Evolutionary conservation across 2,113 vertebrate genomes (phyloP).

Genomic region (Actenoides hombroni): DNA sequence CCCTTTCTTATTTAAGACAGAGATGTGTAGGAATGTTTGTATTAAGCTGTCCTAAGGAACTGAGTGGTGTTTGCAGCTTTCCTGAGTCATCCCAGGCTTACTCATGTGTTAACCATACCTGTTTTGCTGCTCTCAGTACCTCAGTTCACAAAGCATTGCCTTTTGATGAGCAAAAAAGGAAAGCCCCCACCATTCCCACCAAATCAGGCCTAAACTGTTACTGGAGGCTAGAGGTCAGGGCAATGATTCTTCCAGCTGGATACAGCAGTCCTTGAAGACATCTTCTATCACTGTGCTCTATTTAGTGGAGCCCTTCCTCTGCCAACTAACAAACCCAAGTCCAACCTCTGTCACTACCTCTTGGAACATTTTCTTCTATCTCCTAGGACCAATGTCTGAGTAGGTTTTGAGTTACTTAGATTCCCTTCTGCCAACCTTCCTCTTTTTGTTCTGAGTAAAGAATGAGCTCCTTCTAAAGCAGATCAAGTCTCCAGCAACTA

Average conservation of each 20-base stretch:
- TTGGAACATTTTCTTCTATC: background rate
- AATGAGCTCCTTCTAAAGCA: background rate
- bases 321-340: background rate
- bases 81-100: background rate
- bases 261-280: background rate
- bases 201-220: background rate
- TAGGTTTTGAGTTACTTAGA: background rate
- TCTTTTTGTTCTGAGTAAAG: background rate
- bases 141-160: background rate
- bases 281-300: fast-evolving
- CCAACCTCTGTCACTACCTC: background rate
- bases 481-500: background rate
- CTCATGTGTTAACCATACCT: fast-evolving
- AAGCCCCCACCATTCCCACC: background rate
- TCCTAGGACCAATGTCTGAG: background rate
- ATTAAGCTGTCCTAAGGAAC: background rate
- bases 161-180: background rate
- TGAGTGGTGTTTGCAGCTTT: background rate
- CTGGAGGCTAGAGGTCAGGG: background rate
- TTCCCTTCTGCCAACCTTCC: background rate
- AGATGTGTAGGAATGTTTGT: background rate
- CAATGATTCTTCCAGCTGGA: background rate
- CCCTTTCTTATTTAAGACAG: background rate
- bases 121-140: background rate
- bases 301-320: background rate